A percentile compares a stretch with the other conserved stretches of the same genome.
phyloP scores from a whole-genome alignment of 2,888 invertebrate species.

The Spatulosminthurus flaviceps region DNA sequence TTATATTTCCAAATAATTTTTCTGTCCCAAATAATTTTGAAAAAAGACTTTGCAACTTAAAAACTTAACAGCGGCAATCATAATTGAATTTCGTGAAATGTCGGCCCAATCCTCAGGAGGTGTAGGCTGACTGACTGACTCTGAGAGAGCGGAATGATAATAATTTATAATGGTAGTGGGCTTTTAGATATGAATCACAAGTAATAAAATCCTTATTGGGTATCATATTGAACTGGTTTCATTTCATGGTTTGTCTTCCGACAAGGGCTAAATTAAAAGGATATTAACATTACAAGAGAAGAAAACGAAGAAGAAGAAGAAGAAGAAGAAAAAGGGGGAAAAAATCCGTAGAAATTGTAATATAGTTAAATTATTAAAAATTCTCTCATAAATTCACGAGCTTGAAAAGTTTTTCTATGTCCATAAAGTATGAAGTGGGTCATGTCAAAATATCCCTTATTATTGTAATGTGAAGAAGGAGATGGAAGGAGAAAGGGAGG shows the following conservation, averaged over 20 bases:
- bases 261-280: background rate
- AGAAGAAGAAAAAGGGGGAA: background rate
- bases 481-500: background rate
- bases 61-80: too few species aligned
- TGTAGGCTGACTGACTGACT: too few species aligned
- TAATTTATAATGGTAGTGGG: background rate
- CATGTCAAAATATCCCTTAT: slow-evolving; percentile 22
- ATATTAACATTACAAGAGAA: too few species aligned
- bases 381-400: background rate
- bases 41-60: too few species aligned
- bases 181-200: slow-evolving; percentile 4
- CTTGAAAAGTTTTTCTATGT: background rate
- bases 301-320: too few species aligned
- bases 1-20: too few species aligned
- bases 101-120: too few species aligned
- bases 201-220: slow-evolving; percentile 12
- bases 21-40: too few species aligned
- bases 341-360: too few species aligned
- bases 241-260: background rate
- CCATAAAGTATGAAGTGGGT: slow-evolving; percentile 22
- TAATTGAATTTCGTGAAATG: too few species aligned
- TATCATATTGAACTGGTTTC: slow-evolving; percentile 18
- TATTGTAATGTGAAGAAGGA: background rate
- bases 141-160: slow-evolving; percentile 12
- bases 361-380: background rate